Evolutionary conservation across 2,113 vertebrate genomes (phyloP).

Genomic region (Aphelocoma coerulescens): DNA sequence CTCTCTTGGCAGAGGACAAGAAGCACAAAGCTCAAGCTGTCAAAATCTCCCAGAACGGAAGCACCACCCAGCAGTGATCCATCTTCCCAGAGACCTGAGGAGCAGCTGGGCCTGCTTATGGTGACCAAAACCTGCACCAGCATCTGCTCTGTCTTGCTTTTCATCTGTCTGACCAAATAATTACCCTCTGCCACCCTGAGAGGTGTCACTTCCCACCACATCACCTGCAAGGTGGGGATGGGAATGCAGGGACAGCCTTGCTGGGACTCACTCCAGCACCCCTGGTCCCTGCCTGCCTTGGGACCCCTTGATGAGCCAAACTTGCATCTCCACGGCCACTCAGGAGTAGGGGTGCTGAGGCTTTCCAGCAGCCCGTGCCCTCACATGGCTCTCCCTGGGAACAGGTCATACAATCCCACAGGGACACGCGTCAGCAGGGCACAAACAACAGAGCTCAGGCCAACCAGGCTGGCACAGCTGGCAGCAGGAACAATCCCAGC

Average conservation of each 20-base stretch:
- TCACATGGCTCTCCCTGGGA: not conserved
- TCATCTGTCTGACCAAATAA: not conserved
- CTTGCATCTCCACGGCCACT: accelerated
- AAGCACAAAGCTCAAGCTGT: not conserved
- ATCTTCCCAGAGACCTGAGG: not conserved
- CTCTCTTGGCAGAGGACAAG: not conserved
- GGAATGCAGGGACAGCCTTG: not conserved
- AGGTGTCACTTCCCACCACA: accelerated
- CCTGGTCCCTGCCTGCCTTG: accelerated
- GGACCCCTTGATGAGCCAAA: accelerated
- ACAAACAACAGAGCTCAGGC: not conserved
- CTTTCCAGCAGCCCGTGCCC: not conserved
- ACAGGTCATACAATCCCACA: not conserved
- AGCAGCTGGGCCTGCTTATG: not conserved
- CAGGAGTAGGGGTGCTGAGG: accelerated
- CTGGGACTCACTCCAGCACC: not conserved
- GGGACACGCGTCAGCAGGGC: not conserved
- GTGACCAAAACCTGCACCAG: not conserved
- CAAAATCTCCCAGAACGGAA: accelerated
- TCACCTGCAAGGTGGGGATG: accelerated
- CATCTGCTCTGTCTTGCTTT: not conserved
- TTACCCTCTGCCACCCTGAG: too few species aligned
- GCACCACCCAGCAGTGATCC: accelerated
- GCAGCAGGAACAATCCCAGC: not conserved
- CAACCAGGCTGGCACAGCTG: not conserved